Evolutionary conservation across 2,797 vertebrate species (phyloP), one percentile per base, ranked within the genome.

Genomic region (Dendrocincla tyrannina): DNA sequence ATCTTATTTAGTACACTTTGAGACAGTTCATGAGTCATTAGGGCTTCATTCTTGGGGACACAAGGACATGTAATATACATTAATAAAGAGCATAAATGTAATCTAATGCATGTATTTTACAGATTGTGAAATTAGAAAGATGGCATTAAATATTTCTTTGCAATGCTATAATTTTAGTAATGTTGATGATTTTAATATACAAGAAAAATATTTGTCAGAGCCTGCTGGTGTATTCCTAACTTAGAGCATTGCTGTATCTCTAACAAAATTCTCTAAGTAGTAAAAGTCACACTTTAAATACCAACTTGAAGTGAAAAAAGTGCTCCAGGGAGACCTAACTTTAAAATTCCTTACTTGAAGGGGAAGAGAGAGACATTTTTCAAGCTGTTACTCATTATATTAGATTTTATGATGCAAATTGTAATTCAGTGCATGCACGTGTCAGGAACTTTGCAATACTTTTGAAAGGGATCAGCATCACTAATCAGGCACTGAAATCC

Each of bases 1-100:
- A 96, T 96, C 91, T 89, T 93, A 86, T 92, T 95, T 95, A 86
- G 55, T 91, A 78, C 44, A 92, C 83, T 89, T 92, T 86, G 41
- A 93, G 91, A 91, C 73, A 93, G 73, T 68, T 93, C 62, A 52
- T 84, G 84, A 93, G 91, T 92, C 93, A 97, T 89, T 78, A 93
- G 56, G 66, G 72, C 52, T 83, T 82, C 88, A 72, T 89, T 93
- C 80, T 46, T 73, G 24, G 33, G 56, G 81, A 96, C 83, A 93
- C 60, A 80, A 92, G 88, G 76, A 53, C 86, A 92, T 0, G 0
- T 62, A 92, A 75, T 42, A 77, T 24, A 58, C n/a, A 37, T 66
- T 62, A 76, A 89, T 73, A 89, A 85, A 89, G 64, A 78, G 32
- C 16, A 66, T 74, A 85, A 83, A 58, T 33, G 25, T 49, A 58